Evolutionary conservation across 2,797 vertebrate genomes (phyloP).

Genomic region (Acipenser oxyrinchus): DNA sequence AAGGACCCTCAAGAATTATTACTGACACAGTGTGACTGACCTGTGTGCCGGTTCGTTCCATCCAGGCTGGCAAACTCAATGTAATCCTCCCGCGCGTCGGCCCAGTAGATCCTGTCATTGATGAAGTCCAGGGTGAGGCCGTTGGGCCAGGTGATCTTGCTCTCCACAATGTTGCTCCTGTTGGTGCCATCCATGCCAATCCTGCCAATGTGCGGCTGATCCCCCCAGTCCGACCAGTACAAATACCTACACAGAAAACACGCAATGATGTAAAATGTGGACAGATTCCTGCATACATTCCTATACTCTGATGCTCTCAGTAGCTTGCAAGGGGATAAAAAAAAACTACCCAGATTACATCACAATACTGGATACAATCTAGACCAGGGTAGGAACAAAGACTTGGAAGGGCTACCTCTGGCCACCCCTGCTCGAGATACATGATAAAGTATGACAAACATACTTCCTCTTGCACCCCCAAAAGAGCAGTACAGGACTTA

Average conservation of each 20-base stretch:
- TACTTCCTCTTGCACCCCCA: too few species aligned
- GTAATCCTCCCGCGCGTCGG: conserved; percentile 90
- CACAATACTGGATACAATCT: too few species aligned
- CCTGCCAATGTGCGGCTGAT: conserved; percentile 87
- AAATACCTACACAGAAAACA: conserved; percentile 64
- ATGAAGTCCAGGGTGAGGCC: conserved; percentile 91
- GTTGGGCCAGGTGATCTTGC: conserved; percentile 93
- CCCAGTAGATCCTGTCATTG: conserved; percentile 94
- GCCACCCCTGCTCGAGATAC: too few species aligned
- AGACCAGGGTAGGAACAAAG: too few species aligned
- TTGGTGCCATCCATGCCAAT: conserved; percentile 90
- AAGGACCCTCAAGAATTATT: too few species aligned
- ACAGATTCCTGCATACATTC: too few species aligned
- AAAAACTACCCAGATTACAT: too few species aligned
- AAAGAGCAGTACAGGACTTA: conserved; percentile 39
- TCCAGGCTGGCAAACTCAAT: conserved; percentile 92
- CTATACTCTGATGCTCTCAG: too few species aligned
- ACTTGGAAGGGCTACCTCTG: too few species aligned
- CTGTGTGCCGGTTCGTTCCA: conserved; percentile 78
- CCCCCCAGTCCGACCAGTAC: conserved; percentile 97
- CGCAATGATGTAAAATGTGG: too few species aligned
- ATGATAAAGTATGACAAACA: too few species aligned
- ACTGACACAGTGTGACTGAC: conserved; percentile 43
- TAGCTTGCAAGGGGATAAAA: too few species aligned
- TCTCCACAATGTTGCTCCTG: conserved; percentile 79